Evolutionary conservation across 2,797 vertebrate genomes (phyloP).

Genomic region (Chromis chromis): DNA sequence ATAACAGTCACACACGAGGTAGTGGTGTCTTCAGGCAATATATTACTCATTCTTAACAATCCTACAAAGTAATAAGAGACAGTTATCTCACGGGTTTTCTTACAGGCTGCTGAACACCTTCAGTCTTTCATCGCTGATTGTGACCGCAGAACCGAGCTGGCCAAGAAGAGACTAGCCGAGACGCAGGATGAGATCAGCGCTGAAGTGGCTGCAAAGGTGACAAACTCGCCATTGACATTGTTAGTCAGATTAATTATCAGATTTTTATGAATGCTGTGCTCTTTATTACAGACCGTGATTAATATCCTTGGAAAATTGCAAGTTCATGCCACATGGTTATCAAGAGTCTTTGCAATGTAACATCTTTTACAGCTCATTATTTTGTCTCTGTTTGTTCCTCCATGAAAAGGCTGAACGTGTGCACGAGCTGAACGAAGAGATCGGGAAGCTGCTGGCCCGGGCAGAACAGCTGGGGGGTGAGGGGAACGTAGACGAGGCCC

Average conservation of each 20-base stretch:
- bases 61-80: background rate
- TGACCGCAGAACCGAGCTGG: slow-evolving; percentile 95
- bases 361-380: background rate
- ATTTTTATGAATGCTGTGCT: background rate
- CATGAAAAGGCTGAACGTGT: slow-evolving; percentile 92
- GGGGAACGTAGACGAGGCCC: slow-evolving; percentile 97
- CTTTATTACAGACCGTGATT: background rate
- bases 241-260: background rate
- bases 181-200: slow-evolving; percentile 99
- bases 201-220: slow-evolving; percentile 97
- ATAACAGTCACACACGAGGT: background rate
- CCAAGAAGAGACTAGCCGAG: slow-evolving; percentile 97
- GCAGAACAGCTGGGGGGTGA: slow-evolving; percentile 96
- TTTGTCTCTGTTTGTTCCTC: slow-evolving; percentile 19
- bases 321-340: background rate
- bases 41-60: background rate
- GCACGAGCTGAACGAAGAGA: slow-evolving; percentile 98
- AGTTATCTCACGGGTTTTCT: slow-evolving; percentile 1
- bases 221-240: background rate
- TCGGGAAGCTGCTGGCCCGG: slow-evolving; percentile 95
- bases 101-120: slow-evolving; percentile 95
- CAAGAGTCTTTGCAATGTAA: background rate
- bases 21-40: background rate
- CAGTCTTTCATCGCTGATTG: slow-evolving; percentile 98
- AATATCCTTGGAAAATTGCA: background rate